Evolutionary conservation across 2,888 invertebrate species (phyloP).

Genomic region (Lasioglossum zephyrum): DNA sequence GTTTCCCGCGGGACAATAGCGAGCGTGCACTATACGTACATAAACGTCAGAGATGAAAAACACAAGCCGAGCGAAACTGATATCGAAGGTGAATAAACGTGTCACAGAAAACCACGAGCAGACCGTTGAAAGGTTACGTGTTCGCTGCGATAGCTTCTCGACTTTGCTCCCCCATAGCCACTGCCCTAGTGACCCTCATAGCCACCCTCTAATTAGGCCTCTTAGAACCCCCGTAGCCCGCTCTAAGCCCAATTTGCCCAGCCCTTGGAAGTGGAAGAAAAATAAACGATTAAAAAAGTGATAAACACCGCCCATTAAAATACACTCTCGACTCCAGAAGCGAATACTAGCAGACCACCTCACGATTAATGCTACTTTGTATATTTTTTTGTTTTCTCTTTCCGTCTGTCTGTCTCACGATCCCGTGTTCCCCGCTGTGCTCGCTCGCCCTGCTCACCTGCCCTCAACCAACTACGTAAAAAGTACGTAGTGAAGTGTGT

Average conservation of each 20-base stretch:
- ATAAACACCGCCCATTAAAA: conserved; percentile 4
- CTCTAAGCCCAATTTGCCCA: neutral
- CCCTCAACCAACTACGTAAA: conserved; percentile 84
- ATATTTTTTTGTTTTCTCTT: conserved; percentile 82
- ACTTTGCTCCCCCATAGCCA: neutral
- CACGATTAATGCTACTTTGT: conserved; percentile 80
- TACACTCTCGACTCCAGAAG: conserved; percentile 39
- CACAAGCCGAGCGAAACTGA: neutral
- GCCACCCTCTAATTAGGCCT: neutral
- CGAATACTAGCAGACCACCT: conserved; percentile 60
- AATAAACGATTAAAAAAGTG: neutral
- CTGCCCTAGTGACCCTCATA: neutral
- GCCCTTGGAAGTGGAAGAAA: neutral
- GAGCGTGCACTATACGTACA: neutral
- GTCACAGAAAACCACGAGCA: neutral
- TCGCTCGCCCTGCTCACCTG: conserved; percentile 78
- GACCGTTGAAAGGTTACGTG: neutral
- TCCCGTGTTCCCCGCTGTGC: conserved; percentile 82
- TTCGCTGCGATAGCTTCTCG: neutral
- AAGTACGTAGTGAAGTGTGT: conserved; percentile 99
- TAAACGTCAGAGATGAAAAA: neutral
- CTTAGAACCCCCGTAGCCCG: conserved; percentile 12
- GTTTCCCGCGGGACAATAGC: neutral
- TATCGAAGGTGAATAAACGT: neutral
- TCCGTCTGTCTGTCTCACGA: conserved; percentile 77